phyloP scores from a whole-genome alignment of 2,113 vertebrate genomes.

The Orycteropus afer region DNA sequence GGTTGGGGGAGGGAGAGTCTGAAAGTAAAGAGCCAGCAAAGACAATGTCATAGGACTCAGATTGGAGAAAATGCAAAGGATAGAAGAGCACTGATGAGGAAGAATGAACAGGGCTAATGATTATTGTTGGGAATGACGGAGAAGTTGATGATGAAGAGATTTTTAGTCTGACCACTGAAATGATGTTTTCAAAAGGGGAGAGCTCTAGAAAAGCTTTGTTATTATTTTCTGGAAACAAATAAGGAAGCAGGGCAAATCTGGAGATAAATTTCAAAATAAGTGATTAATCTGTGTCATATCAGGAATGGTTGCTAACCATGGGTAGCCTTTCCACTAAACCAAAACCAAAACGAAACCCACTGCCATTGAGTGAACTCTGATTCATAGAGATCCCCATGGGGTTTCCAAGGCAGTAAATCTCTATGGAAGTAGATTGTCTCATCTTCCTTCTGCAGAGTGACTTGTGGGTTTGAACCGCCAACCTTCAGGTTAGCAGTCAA shows the following conservation, averaged over 20 bases:
- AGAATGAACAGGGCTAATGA: not conserved
- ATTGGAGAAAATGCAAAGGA: not conserved
- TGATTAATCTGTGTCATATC: not conserved
- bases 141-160: not conserved
- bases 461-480: no score
- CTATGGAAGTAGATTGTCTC: no score
- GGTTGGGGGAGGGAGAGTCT: not conserved
- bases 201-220: not conserved
- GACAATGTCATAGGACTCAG: not conserved
- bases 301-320: not conserved
- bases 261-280: not conserved
- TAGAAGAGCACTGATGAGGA: not conserved
- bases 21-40: slow-evolving; percentile 1
- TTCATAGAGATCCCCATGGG: no score
- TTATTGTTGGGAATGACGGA: not conserved
- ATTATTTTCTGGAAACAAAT: slow-evolving; percentile 2
- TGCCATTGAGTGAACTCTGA: no score
- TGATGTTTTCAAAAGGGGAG: not conserved
- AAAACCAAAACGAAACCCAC: no score
- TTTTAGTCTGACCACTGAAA: not conserved
- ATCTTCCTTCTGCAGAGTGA: no score
- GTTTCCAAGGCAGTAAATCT: no score
- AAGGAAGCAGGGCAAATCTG: not conserved
- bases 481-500: no score
- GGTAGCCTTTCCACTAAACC: not conserved